Base-by-base conservation (phyloP, 2,797 vertebrate genomes). In the Ataeniobius toweri region DNA sequence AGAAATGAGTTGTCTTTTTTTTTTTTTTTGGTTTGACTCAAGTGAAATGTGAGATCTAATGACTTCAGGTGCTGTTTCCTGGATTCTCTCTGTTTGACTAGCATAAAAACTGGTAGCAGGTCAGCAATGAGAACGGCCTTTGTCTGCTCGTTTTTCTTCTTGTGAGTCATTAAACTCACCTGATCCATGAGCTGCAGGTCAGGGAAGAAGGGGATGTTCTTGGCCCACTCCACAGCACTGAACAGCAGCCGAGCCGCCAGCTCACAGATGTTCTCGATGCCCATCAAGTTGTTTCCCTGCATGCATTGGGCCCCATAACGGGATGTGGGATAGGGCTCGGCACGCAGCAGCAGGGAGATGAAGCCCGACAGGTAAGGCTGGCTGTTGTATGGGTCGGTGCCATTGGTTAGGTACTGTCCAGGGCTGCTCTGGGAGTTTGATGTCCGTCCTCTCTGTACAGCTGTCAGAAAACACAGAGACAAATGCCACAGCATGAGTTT, bases 181-280 rank as follows among this genome's bases (percentile, higher is more conserved):
- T 96, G 97, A 71, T 97, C 97, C 80, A 97, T 95, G 76, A 97
- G 96, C 93, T 96, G 97, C 82, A 97, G 93, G 44, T 97, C 97
- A 0, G 97, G 96, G 89, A 97, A 97, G 92, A 97, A 97, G 24
- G 97, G 97, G 91, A 97, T 96, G 93, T 96, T 96, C 91, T 97
- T 97, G 76, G 97, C 97, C 97, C 97, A 97, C 78, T 97, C 97
- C 0, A 97, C 95, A 0, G 97, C 95, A 0, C 96, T 96, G 94
- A 97, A 97, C 71, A 97, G 96, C 76, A 97, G 93, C 74, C 97
- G 90, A 22, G 97, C 97, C 0, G 97, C 97, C 92, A 97, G 89
- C 91, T 97, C 97, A 1, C 97, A 97, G 92, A 97, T 97, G 93
- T 96, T 97, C 91, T 97, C 96, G 0, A 97, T 96, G 86, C 96